Conservation (phyloP, 1,140 invertebrate genomes). For the Atta colombica region DNA sequence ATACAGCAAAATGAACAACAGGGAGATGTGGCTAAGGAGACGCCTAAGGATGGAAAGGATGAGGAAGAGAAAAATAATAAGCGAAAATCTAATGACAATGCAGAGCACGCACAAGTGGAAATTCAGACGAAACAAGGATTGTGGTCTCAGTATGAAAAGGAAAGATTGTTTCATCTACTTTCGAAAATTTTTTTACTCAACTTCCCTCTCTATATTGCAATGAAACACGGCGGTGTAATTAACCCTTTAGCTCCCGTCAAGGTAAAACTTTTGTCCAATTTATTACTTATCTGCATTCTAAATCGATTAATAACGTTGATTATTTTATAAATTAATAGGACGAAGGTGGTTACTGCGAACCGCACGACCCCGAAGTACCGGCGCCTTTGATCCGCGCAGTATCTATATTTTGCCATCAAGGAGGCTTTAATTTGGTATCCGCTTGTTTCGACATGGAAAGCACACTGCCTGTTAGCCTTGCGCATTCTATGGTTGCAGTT, state of each 20-base stretch:
- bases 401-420: constrained; percentile 95
- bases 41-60: constrained; percentile 73
- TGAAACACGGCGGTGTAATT: constrained; percentile 91
- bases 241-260: constrained; percentile 84
- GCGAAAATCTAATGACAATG: constrained; percentile 66
- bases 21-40: constrained; percentile 79
- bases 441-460: constrained; percentile 94
- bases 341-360: constrained; percentile 92
- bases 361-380: constrained; percentile 97
- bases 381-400: constrained; percentile 95
- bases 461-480: constrained; percentile 93
- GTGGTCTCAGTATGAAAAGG: constrained; percentile 92
- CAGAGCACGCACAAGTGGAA: constrained; percentile 65
- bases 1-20: constrained; percentile 88
- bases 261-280: constrained; percentile 71
- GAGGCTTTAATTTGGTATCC: constrained; percentile 94
- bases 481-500: constrained; percentile 95
- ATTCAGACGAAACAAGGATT: constrained; percentile 68
- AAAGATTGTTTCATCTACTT: constrained; percentile 92
- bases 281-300: neutral
- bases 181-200: constrained; percentile 95
- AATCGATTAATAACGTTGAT: constrained; percentile 3
- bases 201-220: constrained; percentile 96
- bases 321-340: constrained; percentile 74
- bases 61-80: constrained; percentile 77